phyloP scores from a whole-genome alignment of 2,888 invertebrate genomes.

The Alviniconcha strummeri region DNA sequence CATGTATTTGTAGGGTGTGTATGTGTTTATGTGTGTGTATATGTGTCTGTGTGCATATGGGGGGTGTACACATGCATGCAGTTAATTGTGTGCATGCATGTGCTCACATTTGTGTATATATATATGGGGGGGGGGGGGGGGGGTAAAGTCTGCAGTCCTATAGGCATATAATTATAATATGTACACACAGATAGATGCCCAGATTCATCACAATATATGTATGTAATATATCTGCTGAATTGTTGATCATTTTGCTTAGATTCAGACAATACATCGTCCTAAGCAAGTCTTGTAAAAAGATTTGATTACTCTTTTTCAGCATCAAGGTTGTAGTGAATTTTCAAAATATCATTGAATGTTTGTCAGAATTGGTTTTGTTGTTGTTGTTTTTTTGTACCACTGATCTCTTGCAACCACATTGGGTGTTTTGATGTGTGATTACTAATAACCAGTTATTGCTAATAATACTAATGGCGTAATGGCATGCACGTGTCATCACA shows the following conservation, averaged over 20 bases:
- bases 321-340: neutral
- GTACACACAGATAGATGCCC: too few relatives aligned
- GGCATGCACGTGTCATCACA: neutral
- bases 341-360: neutral
- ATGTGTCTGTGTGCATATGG: neutral
- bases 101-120: neutral
- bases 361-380: neutral
- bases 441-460: too few relatives aligned
- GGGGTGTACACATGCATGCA: neutral
- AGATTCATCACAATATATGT: too few relatives aligned
- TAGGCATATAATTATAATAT: too few relatives aligned
- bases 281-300: too few relatives aligned
- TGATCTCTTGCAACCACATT: neutral
- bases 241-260: too few relatives aligned
- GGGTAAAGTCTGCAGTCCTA: neutral
- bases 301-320: too few relatives aligned
- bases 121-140: neutral
- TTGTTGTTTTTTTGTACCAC: neutral
- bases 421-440: too few relatives aligned
- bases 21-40: neutral
- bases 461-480: too few relatives aligned
- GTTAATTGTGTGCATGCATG: neutral
- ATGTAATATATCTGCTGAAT: too few relatives aligned
- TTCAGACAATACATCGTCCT: too few relatives aligned
- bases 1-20: neutral